These are phyloP conservation scores for Sialia sialis DNA, from an alignment of 2,113 vertebrate genomes.

Conservation along the genomic window DNA sequence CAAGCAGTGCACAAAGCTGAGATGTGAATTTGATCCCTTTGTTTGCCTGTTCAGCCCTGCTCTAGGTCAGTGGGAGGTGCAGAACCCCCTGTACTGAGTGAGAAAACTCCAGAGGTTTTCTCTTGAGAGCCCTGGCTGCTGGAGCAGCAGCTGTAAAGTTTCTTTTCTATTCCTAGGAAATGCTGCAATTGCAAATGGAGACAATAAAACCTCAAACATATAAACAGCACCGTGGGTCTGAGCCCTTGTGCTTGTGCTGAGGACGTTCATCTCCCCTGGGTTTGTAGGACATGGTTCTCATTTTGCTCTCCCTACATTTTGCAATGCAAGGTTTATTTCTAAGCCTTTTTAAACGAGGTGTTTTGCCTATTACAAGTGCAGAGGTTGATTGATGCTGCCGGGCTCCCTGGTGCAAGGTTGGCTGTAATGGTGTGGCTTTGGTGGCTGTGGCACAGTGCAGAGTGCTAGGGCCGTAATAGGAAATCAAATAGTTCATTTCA, in stretches of 20 bases:
- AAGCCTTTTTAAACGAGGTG: background rate
- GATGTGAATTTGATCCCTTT: background rate
- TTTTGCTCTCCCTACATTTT: background rate
- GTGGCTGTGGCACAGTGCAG: slow-evolving; percentile 14
- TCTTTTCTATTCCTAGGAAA: background rate
- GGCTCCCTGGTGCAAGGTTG: slow-evolving; percentile 31
- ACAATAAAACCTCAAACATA: background rate
- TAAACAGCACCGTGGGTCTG: background rate
- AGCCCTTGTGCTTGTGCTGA: background rate
- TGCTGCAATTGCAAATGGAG: background rate
- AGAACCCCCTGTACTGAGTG: background rate
- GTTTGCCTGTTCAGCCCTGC: background rate
- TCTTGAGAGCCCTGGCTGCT: background rate
- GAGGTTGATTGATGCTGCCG: background rate
- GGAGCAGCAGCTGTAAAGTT: background rate
- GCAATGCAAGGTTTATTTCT: background rate
- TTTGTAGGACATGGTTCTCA: background rate
- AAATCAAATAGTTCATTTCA: slow-evolving; percentile 73
- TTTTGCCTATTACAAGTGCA: slow-evolving; percentile 28
- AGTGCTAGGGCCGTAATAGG: slow-evolving; percentile 48
- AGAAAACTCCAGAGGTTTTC: background rate
- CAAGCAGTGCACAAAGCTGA: fast-evolving
- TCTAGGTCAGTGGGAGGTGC: background rate
- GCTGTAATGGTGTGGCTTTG: slow-evolving; percentile 10
- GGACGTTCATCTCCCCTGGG: background rate